Percentiles rank a stretch among this genome's conserved stretches.
Evolutionary conservation across 2,888 invertebrate genomes (phyloP).

Genomic region (Tineola bisselliella): DNA sequence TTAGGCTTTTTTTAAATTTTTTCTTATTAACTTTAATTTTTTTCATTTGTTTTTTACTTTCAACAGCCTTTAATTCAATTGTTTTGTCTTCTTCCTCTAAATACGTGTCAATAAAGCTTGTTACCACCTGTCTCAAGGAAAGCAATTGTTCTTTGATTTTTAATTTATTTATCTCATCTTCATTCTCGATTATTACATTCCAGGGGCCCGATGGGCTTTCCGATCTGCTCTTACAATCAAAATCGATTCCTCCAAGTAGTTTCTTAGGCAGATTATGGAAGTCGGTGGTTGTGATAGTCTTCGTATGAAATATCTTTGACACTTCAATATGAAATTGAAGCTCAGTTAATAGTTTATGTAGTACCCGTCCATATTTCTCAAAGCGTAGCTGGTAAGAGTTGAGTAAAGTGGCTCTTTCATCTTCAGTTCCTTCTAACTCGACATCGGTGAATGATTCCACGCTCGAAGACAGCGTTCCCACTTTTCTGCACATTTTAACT

Average conservation of each 20-base stretch:
- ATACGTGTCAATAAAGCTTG: slow-evolving; percentile 33
- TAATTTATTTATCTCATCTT: slow-evolving; percentile 34
- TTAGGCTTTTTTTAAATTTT: slow-evolving; percentile 42
- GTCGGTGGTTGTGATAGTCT: slow-evolving; percentile 30
- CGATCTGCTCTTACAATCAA: slow-evolving; percentile 23
- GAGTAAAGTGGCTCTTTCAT: slow-evolving; percentile 37
- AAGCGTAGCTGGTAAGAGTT: slow-evolving; percentile 42
- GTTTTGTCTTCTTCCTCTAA: slow-evolving; percentile 22
- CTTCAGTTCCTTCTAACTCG: slow-evolving; percentile 46
- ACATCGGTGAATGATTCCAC: slow-evolving; percentile 52
- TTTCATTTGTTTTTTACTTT: slow-evolving; percentile 24
- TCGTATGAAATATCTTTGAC: slow-evolving; percentile 43
- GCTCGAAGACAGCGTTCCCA: slow-evolving; percentile 31
- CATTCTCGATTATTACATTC: slow-evolving; percentile 47
- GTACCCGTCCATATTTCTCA: slow-evolving; percentile 38
- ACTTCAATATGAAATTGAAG: slow-evolving; percentile 57
- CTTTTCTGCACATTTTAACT: slow-evolving; percentile 51
- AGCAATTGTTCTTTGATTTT: slow-evolving; percentile 41
- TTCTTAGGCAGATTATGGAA: slow-evolving; percentile 23
- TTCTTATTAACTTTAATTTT: slow-evolving; percentile 31
- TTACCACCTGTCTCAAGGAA: slow-evolving; percentile 39
- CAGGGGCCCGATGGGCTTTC: slow-evolving; percentile 38
- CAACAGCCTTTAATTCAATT: not conserved
- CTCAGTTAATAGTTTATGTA: slow-evolving; percentile 43
- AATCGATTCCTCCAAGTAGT: slow-evolving; percentile 18